Evolutionary conservation across 2,113 vertebrate species (phyloP).

Genomic region (Ceyx melanurus): DNA sequence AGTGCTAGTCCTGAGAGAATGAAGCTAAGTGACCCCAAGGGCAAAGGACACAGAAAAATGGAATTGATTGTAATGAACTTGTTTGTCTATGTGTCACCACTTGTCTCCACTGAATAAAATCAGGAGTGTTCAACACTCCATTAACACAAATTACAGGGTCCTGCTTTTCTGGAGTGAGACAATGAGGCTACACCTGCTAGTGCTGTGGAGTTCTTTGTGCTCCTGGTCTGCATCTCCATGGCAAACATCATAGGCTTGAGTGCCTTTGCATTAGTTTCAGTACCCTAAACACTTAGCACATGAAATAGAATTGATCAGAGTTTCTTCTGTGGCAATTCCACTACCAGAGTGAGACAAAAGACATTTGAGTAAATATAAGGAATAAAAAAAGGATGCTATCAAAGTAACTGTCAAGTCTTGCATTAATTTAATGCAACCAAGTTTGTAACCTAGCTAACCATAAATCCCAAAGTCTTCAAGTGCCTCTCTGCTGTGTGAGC

Average conservation of each 20-base stretch:
- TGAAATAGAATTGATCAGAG: neutral
- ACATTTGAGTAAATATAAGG: neutral
- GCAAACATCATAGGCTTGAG: neutral
- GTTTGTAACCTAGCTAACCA: neutral
- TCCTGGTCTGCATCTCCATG: neutral
- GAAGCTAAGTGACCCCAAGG: slow-evolving; percentile 43
- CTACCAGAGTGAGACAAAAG: neutral
- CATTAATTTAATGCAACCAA: neutral
- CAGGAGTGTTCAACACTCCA: slow-evolving; percentile 63
- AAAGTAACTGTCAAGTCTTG: neutral
- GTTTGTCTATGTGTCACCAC: slow-evolving; percentile 58
- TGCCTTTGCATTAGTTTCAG: slow-evolving; percentile 29
- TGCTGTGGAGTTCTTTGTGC: slow-evolving; percentile 4
- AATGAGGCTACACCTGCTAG: slow-evolving; percentile 57
- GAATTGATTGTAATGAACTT: slow-evolving; percentile 67
- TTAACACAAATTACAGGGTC: slow-evolving; percentile 64
- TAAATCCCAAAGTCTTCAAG: neutral
- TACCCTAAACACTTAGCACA: neutral
- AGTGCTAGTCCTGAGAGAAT: slow-evolving; percentile 27
- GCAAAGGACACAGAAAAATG: slow-evolving; percentile 62
- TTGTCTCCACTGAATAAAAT: slow-evolving; percentile 62
- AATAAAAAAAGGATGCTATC: neutral
- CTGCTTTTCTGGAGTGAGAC: slow-evolving; percentile 35
- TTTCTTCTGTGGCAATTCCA: neutral
- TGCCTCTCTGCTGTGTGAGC: neutral